phyloP scores from a whole-genome alignment of 2,113 vertebrate genomes.

The Solea senegalensis region DNA sequence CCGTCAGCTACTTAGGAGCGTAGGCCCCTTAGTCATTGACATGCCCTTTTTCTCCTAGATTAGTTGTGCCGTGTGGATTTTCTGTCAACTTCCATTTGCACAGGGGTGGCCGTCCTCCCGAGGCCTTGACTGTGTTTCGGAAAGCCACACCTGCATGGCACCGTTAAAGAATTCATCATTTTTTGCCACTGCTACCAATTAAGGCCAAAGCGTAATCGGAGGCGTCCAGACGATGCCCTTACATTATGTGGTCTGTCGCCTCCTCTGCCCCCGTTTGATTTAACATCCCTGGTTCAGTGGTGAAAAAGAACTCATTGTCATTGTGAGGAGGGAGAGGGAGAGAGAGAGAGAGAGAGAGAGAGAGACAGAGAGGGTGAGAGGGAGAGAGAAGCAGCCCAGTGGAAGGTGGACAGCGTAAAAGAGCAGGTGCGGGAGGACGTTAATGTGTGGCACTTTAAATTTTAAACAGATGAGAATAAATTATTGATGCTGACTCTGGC shows the following conservation, averaged over 20 bases:
- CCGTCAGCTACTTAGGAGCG: conserved; percentile 60
- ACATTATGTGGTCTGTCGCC: conserved; percentile 71
- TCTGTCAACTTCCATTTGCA: conserved; percentile 77
- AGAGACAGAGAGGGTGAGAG: conserved; percentile 6
- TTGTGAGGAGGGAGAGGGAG: conserved; percentile 34
- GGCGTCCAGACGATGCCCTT: conserved; percentile 71
- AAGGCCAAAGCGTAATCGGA: conserved; percentile 75
- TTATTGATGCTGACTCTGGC: conserved; percentile 82
- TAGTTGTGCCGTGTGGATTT: conserved; percentile 69
- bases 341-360: not conserved
- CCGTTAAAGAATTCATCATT: conserved; percentile 78
- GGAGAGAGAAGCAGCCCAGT: conserved; percentile 36
- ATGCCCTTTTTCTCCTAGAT: conserved; percentile 55
- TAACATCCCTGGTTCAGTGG: conserved; percentile 71
- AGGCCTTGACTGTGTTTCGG: conserved; percentile 33
- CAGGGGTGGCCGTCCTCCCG: conserved; percentile 55
- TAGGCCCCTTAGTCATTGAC: conserved; percentile 59
- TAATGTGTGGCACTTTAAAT: conserved; percentile 86
- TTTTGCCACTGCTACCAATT: conserved; percentile 76
- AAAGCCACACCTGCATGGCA: conserved; percentile 39
- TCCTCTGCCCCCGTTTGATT: conserved; percentile 77
- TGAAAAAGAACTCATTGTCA: conserved; percentile 68
- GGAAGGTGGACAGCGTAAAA: conserved; percentile 78
- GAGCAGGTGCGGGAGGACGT: conserved; percentile 81
- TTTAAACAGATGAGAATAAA: conserved; percentile 83